Base-by-base conservation (phyloP, 2,888 invertebrate species). In the Micropterix aruncella region DNA sequence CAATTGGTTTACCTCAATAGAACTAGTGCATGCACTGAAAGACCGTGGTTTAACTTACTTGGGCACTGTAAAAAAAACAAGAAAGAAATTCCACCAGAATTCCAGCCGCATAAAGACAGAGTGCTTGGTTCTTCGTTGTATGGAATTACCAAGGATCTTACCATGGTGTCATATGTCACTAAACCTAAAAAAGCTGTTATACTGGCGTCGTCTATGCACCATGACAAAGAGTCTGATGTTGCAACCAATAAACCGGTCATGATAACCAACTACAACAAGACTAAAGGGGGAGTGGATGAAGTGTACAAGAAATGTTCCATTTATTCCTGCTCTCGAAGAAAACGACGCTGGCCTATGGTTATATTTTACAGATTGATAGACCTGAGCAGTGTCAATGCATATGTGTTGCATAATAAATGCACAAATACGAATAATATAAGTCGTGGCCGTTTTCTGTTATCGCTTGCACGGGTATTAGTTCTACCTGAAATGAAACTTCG, bases 121-220 rank as follows among this genome's bases (percentile, higher is more conserved):
- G n/a, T n/a, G n/a, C n/a, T 9, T n/a, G n/a, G 36, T 27, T 7
- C 36, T 7, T 27, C 36, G 7, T 27, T 27, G n/a, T 27, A 27
- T n/a, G 36, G 36, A 27, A 9, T 27, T 27, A 27, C 36, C n/a
- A 27, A 27, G 36, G 36, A 27, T 27, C 36, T 9, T 27, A 27
- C n/a, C 7, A 27, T 27, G n/a, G 36, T 27, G 36, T 27, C 36
- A 7, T 27, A 27, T 27, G 36, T 27, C 7, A 7, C 36, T n/a
- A 27, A 27, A n/a, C 36, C 36, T 27, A 27, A 27, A 27, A 27
- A 27, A 27, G 7, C 36, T 27, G 36, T 27, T 27, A 27, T 27
- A 27, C n/a, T 27, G n/a, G n/a, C n/a, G n/a, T 27, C 36, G 36
- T 27, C n/a, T 27, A 27, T 27, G 36, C 36, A n/a, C 36, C 36